phyloP scores from a whole-genome alignment of 2,113 vertebrate genomes.

The Picathartes gymnocephalus region DNA sequence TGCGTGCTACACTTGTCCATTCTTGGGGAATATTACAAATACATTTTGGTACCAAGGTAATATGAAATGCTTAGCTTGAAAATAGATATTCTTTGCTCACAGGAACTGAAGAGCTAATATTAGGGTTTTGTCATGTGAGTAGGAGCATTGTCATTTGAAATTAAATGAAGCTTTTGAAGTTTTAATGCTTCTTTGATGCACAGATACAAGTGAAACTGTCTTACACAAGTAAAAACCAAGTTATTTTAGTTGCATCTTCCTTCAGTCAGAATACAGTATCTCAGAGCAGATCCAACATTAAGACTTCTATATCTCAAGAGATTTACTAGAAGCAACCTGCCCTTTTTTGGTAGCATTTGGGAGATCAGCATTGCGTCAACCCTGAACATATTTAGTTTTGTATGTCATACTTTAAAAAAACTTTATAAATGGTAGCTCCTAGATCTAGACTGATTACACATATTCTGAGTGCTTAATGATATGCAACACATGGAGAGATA shows the following conservation, averaged over 20 bases:
- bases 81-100: neutral
- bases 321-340: constrained; percentile 12
- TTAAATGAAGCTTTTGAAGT: constrained; percentile 29
- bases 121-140: constrained; percentile 23
- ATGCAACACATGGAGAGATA: neutral
- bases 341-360: constrained; percentile 36
- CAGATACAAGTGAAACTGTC: neutral
- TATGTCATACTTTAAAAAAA: constrained; percentile 22
- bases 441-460: neutral
- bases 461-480: constrained; percentile 28
- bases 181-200: constrained; percentile 19
- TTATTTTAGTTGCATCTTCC: constrained; percentile 30
- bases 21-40: neutral
- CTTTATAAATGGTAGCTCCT: neutral
- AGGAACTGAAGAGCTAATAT: neutral
- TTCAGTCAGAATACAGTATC: neutral
- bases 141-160: constrained; percentile 39
- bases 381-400: neutral
- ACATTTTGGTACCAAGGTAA: neutral
- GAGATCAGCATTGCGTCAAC: neutral
- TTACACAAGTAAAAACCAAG: neutral
- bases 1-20: neutral
- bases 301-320: neutral
- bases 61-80: constrained; percentile 9
- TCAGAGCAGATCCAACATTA: neutral